Evolutionary conservation across 2,797 vertebrate genomes (phyloP).

Genomic region (Menidia menidia): DNA sequence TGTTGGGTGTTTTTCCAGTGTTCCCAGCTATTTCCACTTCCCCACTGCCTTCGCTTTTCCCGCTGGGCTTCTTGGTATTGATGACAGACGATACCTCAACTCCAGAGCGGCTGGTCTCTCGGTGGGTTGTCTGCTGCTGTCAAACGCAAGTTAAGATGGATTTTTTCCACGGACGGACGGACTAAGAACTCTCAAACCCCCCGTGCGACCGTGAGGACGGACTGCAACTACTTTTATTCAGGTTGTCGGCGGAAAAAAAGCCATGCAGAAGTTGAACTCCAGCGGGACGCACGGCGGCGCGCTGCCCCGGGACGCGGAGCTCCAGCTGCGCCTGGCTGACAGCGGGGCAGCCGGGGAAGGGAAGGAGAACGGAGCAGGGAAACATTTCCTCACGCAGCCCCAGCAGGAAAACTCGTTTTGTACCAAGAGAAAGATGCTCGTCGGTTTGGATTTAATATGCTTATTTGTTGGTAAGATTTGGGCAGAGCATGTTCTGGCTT

Average conservation of each 20-base stretch:
- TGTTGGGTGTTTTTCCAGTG: slow-evolving; percentile 1
- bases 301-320: slow-evolving; percentile 79
- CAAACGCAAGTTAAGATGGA: slow-evolving; percentile 70
- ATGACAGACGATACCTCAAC: slow-evolving; percentile 18
- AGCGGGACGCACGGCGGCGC: slow-evolving; percentile 58
- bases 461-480: slow-evolving; percentile 80
- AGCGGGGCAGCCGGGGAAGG: slow-evolving; percentile 70
- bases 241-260: slow-evolving; percentile 19
- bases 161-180: slow-evolving; percentile 54
- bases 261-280: slow-evolving; percentile 81
- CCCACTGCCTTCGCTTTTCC: neutral
- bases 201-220: neutral
- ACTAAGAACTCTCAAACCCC: slow-evolving; percentile 44
- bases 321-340: slow-evolving; percentile 80
- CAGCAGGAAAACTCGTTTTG: slow-evolving; percentile 66
- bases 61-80: neutral
- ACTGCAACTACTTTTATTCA: neutral
- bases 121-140: slow-evolving; percentile 59
- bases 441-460: slow-evolving; percentile 83
- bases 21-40: slow-evolving; percentile 1
- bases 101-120: slow-evolving; percentile 1
- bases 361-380: slow-evolving; percentile 81
- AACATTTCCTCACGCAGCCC: slow-evolving; percentile 57
- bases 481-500: neutral
- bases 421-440: slow-evolving; percentile 82